Base-by-base conservation (phyloP, 2,797 vertebrate species). In the Lepidocolaptes lacrymiger region DNA sequence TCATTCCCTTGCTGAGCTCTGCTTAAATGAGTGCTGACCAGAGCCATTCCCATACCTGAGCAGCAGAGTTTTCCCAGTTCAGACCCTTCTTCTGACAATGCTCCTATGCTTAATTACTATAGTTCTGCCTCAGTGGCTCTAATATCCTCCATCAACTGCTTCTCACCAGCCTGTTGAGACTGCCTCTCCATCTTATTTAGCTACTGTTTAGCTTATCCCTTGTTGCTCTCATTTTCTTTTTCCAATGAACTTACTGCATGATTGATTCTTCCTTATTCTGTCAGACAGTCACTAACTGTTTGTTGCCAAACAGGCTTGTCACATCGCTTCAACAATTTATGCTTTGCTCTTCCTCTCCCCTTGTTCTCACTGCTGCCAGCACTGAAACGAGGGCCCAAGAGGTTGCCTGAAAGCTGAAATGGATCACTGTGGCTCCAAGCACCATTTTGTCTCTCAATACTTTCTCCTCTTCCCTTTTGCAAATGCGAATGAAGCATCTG, bases 261-360 rank as follows among this genome's bases (percentile, higher is more conserved):
- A 94, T 88, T 88, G 87, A 92, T 92, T 94, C 81, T 89, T 83
- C 68, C 37, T 94, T 68, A 85, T 93, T 94, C 54, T 89, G 73
- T 48, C 75, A 92, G 56, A 36, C 5, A 1, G 46, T 56, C 41
- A 36, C 75, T 94, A 78, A 37, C n/a, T 67, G 30, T 51, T 84
- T 90, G 69, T 84, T 89, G 85, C 73, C 87, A 91, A 82, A 87
- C 36, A 91, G 62, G 13, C 49, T 85, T 83, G 49, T 68, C 56
- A 49, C 72, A 66, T 41, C 1, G 1, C n/a, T 91, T 62, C 41
- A 72, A 61, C 48, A 58, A 72, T 74, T 89, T 56, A 37, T 62
- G 19, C 27, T 64, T 75, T 68, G 17, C 10, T 92, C 21, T 69
- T 85, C 24, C 30, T 46, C 27, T 88, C 23, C 8, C 37, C 32